Percentiles rank a stretch among this genome's conserved stretches.
Conservation (phyloP, 2,797 vertebrate genomes). For the Rhabdomys pumilio region DNA sequence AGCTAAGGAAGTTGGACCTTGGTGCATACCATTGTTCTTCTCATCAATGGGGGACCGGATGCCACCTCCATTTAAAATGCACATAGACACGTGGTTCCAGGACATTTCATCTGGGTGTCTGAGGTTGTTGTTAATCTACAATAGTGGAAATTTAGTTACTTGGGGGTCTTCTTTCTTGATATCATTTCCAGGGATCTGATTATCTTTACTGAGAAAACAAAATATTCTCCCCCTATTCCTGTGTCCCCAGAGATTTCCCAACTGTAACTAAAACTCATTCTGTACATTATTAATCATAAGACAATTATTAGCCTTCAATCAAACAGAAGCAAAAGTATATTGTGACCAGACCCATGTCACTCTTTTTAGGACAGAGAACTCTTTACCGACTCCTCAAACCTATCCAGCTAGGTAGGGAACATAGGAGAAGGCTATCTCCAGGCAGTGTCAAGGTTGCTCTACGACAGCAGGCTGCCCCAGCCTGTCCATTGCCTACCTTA, state of each 20-base stretch:
- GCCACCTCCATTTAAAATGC: conserved; percentile 93
- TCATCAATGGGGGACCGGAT: conserved; percentile 94
- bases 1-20: background rate
- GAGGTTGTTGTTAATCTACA: conserved; percentile 93
- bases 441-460: too few relatives aligned
- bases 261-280: conserved; percentile 36
- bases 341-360: background rate
- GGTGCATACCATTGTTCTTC: conserved; percentile 90
- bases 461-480: background rate
- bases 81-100: conserved; percentile 96
- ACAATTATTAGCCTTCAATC: background rate
- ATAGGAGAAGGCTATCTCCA: background rate
- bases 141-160: conserved; percentile 69
- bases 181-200: background rate
- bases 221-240: background rate
- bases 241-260: background rate
- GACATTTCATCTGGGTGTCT: conserved; percentile 86
- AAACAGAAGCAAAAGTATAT: background rate
- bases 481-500: background rate
- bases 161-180: conserved; percentile 19
- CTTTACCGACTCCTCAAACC: background rate
- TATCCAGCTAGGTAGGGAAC: too few relatives aligned
- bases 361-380: background rate
- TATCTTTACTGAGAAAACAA: conserved; percentile 15
- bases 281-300: background rate